Base-by-base conservation (phyloP, 2,888 invertebrate species). In the Bruchidius siliquastri region DNA sequence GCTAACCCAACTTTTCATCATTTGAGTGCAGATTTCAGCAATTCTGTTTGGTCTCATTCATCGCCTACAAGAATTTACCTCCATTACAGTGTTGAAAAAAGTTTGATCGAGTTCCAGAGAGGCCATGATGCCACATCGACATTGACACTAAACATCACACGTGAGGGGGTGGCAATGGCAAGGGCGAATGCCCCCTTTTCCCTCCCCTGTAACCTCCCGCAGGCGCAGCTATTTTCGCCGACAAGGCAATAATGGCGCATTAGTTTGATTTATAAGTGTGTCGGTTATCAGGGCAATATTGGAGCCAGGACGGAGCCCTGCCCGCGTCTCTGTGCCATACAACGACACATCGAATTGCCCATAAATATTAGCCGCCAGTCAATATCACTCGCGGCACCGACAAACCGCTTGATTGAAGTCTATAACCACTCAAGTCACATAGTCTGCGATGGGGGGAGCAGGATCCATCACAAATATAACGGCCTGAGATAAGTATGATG, bases 231-330 rank as follows among this genome's bases (percentile, higher is more conserved):
- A 81, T 84, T 85, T 85, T 84, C 82, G 85, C 84, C 84, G 84
- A 84, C 85, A 83, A 81, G 81, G 86, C 87, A 86, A 86, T 87
- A 87, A 86, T 86, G 84, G 86, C 83, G 86, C 86, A 86, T 86
- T 86, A 86, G 84, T 85, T 86, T 86, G 87, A 87, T 86, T 85
- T 87, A 87, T 84, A 84, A 82, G 82, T 81, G 84, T 83, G 49
- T 83, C 83, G 86, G 86, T 86, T 86, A 86, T 86, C 86, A 86
- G 85, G 85, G 84, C 86, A 85, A 87, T 87, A 86, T 86, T 84
- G 86, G 85, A 85, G 84, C 85, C 85, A 49, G 49, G 49, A 49
- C 18, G 49, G 49, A 49, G 49, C 18, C 49, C 49, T 49, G 49
- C 49, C 18, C 49, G 13, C 49, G 13, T 18, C 49, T 8, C 49